Conservation (phyloP, 2,797 vertebrate genomes). For the Anas acuta region DNA sequence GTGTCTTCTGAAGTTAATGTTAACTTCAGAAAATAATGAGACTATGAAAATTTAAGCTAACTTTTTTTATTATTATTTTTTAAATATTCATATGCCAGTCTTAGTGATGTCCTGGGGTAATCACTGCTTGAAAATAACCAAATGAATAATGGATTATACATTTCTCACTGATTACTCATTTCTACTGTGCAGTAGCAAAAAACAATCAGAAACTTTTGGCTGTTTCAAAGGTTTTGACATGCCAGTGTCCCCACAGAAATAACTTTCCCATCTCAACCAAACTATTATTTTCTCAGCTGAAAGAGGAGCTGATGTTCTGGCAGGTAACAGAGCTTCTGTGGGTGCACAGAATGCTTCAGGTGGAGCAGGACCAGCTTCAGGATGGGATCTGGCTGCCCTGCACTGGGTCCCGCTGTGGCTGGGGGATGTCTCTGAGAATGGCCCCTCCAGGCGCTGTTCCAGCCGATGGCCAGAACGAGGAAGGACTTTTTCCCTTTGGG, state of each 20-base stretch:
- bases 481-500: not conserved
- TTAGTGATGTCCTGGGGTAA: accelerated
- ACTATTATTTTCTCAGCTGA: not conserved
- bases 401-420: accelerated
- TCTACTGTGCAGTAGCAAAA: not conserved
- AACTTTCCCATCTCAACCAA: not conserved
- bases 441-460: not conserved
- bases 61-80: too few relatives aligned
- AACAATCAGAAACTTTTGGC: not conserved
- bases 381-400: not conserved
- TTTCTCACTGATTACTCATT: not conserved
- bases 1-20: not conserved
- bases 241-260: accelerated
- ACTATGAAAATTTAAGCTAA: not conserved
- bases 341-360: too few relatives aligned
- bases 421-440: accelerated
- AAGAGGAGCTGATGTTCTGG: not conserved
- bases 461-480: not conserved
- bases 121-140: not conserved
- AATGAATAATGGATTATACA: not conserved
- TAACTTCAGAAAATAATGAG: not conserved
- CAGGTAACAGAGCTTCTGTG: accelerated
- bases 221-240: not conserved
- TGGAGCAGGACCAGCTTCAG: not conserved
- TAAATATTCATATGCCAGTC: not conserved